Evolutionary conservation across 2,888 invertebrate genomes (phyloP).

Genomic region (Caenorhabditis sulstoni): DNA sequence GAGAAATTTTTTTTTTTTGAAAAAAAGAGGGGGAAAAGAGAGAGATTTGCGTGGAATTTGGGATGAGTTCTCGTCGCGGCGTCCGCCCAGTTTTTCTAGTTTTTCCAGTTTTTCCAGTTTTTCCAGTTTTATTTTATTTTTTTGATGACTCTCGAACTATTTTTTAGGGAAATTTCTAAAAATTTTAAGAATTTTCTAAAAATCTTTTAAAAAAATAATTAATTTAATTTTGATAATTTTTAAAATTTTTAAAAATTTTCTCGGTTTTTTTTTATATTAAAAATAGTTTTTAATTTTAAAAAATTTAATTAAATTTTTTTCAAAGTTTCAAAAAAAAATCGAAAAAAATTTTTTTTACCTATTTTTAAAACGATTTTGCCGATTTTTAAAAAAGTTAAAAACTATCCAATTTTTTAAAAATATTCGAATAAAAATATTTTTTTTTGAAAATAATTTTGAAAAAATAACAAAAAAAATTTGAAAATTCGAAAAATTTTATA

Average conservation of each 20-base stretch:
- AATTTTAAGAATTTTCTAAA: background rate
- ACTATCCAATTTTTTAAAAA: background rate
- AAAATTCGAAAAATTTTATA: no score
- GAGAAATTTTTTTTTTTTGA: background rate
- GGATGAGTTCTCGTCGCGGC: slow-evolving; percentile 12
- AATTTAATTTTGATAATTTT: no score
- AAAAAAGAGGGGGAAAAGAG: slow-evolving; percentile 1
- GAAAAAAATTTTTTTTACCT: slow-evolving; percentile 1
- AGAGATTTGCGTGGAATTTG: slow-evolving; percentile 34
- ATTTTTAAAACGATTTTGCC: no score
- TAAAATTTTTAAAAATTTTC: no score
- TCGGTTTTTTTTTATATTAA: no score
- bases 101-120: slow-evolving; percentile 8
- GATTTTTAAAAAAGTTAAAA: no score
- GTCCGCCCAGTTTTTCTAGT: slow-evolving; percentile 1
- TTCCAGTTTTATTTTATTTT: slow-evolving; percentile 2
- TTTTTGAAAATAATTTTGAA: background rate
- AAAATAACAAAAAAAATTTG: background rate
- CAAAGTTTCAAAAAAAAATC: background rate
- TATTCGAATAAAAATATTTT: no score
- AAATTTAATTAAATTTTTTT: slow-evolving; percentile 1
- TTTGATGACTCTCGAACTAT: no score
- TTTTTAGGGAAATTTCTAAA: no score
- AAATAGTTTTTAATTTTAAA: background rate
- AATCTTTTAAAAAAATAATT: background rate